Evolutionary conservation across 1,140 invertebrate species (phyloP), one percentile per base, ranked within the genome.

Genomic region (Diorhabda elongata): DNA sequence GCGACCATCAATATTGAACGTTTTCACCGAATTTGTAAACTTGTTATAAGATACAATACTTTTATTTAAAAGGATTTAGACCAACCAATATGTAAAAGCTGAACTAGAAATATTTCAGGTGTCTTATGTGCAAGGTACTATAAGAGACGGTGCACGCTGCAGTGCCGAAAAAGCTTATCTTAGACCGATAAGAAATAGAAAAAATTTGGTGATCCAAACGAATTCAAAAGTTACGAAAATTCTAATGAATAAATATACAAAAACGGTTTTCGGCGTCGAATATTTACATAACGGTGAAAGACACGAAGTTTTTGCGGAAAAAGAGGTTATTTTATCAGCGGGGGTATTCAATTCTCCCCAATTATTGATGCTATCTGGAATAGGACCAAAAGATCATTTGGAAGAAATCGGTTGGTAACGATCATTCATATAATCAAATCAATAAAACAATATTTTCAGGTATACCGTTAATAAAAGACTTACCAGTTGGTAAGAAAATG

Each of bases 281-380:
- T 91, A 90, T 0, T 92, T 91, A 5, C 87, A 90, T 68, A 87
- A 93, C 60, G 87, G 87, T 66, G 85, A 87, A 78, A 82, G 88
- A 2, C 86, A 89, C 71, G 85, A 87, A n/a, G 88, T 94, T 3
- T 80, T 87, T 44, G 92, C 92, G 0, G 87, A 82, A 8, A 94
- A 92, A 76, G 96, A 98, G 81, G 89, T 97, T 0, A 91, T 97
- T 64, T 74, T 97, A 7, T 92, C 91, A 4, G 93, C 88, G 2
- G 97, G 97, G 1, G 85, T 94, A 0, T 86, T 98, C 1, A 95
- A 96, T 78, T 94, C 93, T 2, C 92, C 96, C 0, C 96, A 98
- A 75, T 75, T 98, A 0, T 80, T 98, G 3, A 95, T 98, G 92
- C 80, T 98, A 0, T 96, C 94, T 1, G 97, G 96, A 0, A 87